These are phyloP conservation scores for Diploscapter pachys DNA, from an alignment of 1,140 invertebrate genomes.

Conservation along the genomic window DNA sequence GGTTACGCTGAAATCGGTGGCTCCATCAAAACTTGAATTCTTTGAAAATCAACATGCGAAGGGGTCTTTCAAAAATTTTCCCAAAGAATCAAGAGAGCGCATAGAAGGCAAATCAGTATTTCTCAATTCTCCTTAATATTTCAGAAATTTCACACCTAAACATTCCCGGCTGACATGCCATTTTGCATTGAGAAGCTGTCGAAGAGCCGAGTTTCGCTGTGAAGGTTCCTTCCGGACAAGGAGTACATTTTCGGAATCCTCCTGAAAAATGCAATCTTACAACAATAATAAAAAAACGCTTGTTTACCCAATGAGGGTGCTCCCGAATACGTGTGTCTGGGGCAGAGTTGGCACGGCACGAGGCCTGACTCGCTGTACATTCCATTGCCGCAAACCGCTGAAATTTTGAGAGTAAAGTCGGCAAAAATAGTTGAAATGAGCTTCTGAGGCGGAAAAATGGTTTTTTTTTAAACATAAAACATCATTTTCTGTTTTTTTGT, in stretches of 20 bases:
- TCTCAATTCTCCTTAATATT: too few species aligned
- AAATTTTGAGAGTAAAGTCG: slow-evolving; percentile 59
- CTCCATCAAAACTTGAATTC: neutral
- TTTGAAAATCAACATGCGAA: neutral
- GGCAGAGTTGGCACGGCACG: slow-evolving; percentile 90
- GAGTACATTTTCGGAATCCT: slow-evolving; percentile 88
- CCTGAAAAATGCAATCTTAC: slow-evolving; percentile 59
- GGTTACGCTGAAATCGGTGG: slow-evolving; percentile 78
- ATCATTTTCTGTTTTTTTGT: neutral
- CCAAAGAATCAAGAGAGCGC: too few species aligned
- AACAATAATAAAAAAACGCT: neutral
- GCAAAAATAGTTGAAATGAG: neutral
- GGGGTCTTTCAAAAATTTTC: neutral
- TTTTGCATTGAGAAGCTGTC: slow-evolving; percentile 78
- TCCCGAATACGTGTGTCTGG: slow-evolving; percentile 81
- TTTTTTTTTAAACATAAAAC: neutral
- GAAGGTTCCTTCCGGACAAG: slow-evolving; percentile 85
- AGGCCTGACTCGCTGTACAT: slow-evolving; percentile 90
- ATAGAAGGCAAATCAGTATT: too few species aligned
- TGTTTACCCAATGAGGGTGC: slow-evolving; percentile 59
- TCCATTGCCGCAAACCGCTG: slow-evolving; percentile 89
- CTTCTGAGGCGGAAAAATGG: neutral
- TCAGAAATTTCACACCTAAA: slow-evolving; percentile 2
- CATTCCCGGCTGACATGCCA: slow-evolving; percentile 80
- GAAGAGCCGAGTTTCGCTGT: slow-evolving; percentile 73